These are phyloP conservation scores for Morelia viridis DNA, from an alignment of 2,797 vertebrate species.

Conservation along the genomic window DNA sequence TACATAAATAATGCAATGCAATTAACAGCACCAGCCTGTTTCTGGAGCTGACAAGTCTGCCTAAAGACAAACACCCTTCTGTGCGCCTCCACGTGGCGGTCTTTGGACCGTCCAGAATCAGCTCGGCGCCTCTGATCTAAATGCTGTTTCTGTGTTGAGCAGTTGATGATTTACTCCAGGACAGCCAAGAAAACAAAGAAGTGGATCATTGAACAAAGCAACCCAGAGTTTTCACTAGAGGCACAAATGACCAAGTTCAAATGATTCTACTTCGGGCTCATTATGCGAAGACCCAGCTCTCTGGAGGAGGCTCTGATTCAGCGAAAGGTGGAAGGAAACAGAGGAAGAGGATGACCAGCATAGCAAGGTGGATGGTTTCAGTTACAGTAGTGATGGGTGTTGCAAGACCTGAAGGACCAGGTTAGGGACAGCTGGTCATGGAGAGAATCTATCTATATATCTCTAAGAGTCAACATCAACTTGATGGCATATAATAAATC, in stretches of 20 bases:
- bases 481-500: neutral
- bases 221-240: no score
- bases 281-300: neutral
- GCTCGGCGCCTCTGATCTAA: no score
- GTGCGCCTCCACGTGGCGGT: no score
- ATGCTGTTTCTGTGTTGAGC: no score
- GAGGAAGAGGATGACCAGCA: neutral
- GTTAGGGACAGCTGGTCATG: neutral
- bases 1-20: neutral
- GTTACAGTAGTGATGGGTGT: neutral
- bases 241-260: no score
- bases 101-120: neutral
- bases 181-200: no score
- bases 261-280: no score
- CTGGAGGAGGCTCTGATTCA: neutral
- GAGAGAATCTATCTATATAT: neutral
- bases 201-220: no score
- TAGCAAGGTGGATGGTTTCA: neutral
- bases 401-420: neutral
- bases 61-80: no score
- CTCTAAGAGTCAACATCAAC: neutral
- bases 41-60: neutral
- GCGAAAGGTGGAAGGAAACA: neutral
- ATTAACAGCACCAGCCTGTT: neutral
- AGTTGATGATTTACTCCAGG: no score